Evolutionary conservation across 2,797 vertebrate species (phyloP).

Genomic region (Sebastes umbrosus): DNA sequence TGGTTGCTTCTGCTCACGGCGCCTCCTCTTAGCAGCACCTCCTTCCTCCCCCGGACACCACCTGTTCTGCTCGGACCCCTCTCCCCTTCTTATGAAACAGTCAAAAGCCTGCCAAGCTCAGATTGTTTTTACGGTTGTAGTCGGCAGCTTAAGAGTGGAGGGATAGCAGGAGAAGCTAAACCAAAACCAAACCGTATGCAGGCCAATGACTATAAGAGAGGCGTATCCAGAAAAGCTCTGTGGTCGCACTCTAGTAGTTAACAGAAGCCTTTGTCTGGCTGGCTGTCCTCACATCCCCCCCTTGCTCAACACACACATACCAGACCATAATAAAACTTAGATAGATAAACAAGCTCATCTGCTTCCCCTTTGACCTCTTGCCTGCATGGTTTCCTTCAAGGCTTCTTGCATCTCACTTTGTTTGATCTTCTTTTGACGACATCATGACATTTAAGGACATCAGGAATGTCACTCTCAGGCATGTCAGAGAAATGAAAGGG

Average conservation of each 20-base stretch:
- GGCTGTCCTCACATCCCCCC: constrained; percentile 15
- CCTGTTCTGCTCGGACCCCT: constrained; percentile 63
- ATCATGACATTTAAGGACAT: constrained; percentile 16
- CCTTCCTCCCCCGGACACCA: constrained; percentile 50
- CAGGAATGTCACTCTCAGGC: background rate
- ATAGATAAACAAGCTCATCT: constrained; percentile 28
- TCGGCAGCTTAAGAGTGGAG: constrained; percentile 3
- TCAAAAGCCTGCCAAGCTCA: constrained; percentile 29
- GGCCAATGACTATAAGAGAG: constrained; percentile 23
- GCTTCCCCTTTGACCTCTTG: constrained; percentile 6
- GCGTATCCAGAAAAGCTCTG: constrained; percentile 30
- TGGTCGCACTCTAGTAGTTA: constrained; percentile 48
- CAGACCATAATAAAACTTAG: constrained; percentile 52
- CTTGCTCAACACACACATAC: constrained; percentile 42
- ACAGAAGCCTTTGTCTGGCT: constrained; percentile 47
- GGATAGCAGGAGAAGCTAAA: background rate
- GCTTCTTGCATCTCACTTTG: background rate
- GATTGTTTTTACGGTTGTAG: constrained; percentile 43
- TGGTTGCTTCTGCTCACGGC: constrained; percentile 44
- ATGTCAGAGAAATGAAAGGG: constrained; percentile 5
- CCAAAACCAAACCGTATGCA: constrained; percentile 5
- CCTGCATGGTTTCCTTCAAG: background rate
- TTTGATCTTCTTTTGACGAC: constrained; percentile 8
- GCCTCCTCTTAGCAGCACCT: constrained; percentile 33
- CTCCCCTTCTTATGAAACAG: constrained; percentile 53